Evolutionary conservation across 2,888 invertebrate species (phyloP), one percentile per base, ranked within the genome.

Genomic region (Sphaerophoria taeniata): DNA sequence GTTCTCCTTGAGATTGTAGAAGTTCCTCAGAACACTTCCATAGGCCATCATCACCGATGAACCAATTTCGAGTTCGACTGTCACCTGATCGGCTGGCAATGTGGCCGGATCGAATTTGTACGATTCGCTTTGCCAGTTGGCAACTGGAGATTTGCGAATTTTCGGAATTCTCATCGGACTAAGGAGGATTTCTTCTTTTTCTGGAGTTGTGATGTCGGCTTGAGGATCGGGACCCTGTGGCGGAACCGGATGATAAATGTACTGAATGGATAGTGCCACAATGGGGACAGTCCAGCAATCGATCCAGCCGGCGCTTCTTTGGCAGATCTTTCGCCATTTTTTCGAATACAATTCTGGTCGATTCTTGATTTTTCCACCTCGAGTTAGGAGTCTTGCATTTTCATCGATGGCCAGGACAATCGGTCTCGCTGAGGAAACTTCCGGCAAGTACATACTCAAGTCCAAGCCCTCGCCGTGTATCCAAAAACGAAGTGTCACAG

Each of bases 201-300:
- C 98, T 0, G 98, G 98, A 2, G 98, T 98, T 0, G 98, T 97
- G 34, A 98, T 97, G 89, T 98, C 97, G 0, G 98, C 97, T 92
- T 97, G 97, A 0, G 97, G 97, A 87, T 96, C 95, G 0, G 97
- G 97, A 0, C 97, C 97, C 53, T 97, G 91, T 0, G 97, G 96
- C 3, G 98, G 98, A 90, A 97, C 95, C 0, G 98, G 98, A 92
- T 99, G 98, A 91, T 98, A 99, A 24, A 95, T 95, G 91, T 98
- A 99, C 85, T 95, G 95, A 69, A 99, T 97, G 88, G 97, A 97
- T 24, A 99, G 93, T 0, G 98, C 98, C 5, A 98, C 96, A 86
- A 98, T 98, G 0, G 98, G 98, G 6, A 98, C 98, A 60, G 96
- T 96, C 98, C 98, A 98, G 90, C 98, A 98, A 90, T 98, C 98